Evolutionary conservation across 2,888 invertebrate genomes (phyloP).

Genomic region (Julus scanicus): DNA sequence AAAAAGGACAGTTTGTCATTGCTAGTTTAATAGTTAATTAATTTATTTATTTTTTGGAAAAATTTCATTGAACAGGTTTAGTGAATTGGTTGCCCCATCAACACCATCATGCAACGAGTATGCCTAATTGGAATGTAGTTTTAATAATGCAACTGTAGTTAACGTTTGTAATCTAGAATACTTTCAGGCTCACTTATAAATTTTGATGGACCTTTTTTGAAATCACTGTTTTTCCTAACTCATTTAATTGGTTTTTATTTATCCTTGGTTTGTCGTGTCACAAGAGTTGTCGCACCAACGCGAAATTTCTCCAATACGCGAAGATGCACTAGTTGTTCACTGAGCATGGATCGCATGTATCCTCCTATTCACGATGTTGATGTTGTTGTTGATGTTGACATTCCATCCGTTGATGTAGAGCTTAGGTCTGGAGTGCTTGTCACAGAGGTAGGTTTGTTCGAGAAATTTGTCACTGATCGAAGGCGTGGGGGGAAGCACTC

Average conservation of each 20-base stretch:
- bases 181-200: too few relatives aligned
- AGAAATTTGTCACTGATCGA: background rate
- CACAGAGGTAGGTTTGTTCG: background rate
- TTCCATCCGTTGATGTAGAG: background rate
- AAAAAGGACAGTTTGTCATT: background rate
- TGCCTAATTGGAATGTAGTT: too few relatives aligned
- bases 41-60: too few relatives aligned
- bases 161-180: too few relatives aligned
- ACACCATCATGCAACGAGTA: too few relatives aligned
- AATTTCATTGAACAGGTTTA: too few relatives aligned
- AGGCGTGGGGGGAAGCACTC: background rate
- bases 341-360: background rate
- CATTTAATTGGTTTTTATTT: background rate
- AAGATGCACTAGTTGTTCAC: background rate
- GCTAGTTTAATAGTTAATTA: too few relatives aligned
- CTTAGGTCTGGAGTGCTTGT: background rate
- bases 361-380: background rate
- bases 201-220: too few relatives aligned
- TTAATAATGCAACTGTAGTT: too few relatives aligned
- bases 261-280: background rate
- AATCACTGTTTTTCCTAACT: background rate
- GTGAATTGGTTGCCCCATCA: too few relatives aligned
- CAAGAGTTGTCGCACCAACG: background rate
- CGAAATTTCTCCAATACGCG: background rate
- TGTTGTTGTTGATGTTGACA: background rate